phyloP scores from a whole-genome alignment of 2,797 vertebrate species.

The Silurus lanzhouensis region DNA sequence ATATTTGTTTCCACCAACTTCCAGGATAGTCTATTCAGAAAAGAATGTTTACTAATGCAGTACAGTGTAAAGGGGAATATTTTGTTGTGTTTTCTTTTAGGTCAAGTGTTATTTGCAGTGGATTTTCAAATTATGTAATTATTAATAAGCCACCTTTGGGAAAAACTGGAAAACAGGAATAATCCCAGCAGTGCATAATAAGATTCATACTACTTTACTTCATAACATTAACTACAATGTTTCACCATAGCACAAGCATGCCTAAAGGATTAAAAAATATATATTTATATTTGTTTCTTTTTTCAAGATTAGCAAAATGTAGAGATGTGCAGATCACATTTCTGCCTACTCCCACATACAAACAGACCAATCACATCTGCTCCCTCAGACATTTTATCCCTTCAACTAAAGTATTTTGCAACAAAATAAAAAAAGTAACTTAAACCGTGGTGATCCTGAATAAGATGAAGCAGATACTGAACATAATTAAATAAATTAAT shows the following conservation, averaged over 20 bases:
- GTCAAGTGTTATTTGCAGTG: not conserved
- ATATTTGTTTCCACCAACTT: slow-evolving; percentile 10
- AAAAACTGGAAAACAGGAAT: not conserved
- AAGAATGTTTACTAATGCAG: slow-evolving; percentile 18
- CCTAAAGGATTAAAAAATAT: slow-evolving; percentile 1
- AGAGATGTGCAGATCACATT: not conserved
- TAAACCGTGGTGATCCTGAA: not conserved
- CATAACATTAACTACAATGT: not conserved
- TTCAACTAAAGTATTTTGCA: not conserved
- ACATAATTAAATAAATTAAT: not conserved
- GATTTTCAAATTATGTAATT: not conserved
- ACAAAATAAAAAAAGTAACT: not conserved
- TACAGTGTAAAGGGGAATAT: not conserved
- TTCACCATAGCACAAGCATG: not conserved
- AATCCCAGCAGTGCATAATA: not conserved
- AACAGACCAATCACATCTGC: not conserved
- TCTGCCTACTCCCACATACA: not conserved
- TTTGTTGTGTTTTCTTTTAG: slow-evolving; percentile 6
- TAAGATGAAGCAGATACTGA: not conserved
- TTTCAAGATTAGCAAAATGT: slow-evolving; percentile 46
- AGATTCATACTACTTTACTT: slow-evolving; percentile 1
- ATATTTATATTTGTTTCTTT: slow-evolving; percentile 18
- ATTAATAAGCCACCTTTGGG: not conserved
- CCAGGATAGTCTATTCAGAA: slow-evolving; percentile 2
- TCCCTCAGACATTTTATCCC: not conserved